Percentiles rank a stretch among this genome's conserved stretches.
Evolutionary conservation across 2,797 vertebrate species (phyloP).

Genomic region (Varecia variegata): DNA sequence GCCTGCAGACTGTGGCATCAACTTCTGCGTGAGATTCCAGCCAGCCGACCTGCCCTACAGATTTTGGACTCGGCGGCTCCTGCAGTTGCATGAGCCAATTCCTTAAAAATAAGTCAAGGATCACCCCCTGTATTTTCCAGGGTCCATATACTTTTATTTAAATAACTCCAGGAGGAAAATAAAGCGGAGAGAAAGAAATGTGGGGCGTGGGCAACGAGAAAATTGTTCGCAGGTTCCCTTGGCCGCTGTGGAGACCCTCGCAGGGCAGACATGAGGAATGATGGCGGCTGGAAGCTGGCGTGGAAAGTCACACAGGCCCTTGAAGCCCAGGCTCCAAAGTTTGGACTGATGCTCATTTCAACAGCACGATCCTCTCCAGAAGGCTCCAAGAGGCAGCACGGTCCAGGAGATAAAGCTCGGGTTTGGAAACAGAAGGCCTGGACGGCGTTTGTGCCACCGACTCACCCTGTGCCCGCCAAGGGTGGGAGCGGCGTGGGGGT

Average conservation of each 20-base stretch:
- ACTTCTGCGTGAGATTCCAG: not conserved
- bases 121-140: not conserved
- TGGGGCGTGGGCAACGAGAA: no score
- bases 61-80: not conserved
- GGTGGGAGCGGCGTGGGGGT: not conserved
- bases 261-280: not conserved
- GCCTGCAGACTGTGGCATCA: not conserved
- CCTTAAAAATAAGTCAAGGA: not conserved
- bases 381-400: conserved; percentile 65
- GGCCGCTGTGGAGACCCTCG: not conserved
- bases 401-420: conserved; percentile 64
- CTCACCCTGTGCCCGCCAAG: conserved; percentile 43
- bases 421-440: conserved; percentile 70
- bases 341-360: not conserved
- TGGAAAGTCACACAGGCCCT: not conserved
- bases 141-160: not conserved
- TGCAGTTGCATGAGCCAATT: not conserved
- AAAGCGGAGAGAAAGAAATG: not conserved
- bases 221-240: not conserved
- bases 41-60: not conserved
- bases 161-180: not conserved
- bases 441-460: not conserved
- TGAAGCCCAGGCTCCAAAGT: conserved; percentile 26
- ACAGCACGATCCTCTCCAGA: conserved; percentile 16
- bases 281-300: not conserved